Base-by-base conservation (phyloP, 2,888 invertebrate species). In the Arge pagana region DNA sequence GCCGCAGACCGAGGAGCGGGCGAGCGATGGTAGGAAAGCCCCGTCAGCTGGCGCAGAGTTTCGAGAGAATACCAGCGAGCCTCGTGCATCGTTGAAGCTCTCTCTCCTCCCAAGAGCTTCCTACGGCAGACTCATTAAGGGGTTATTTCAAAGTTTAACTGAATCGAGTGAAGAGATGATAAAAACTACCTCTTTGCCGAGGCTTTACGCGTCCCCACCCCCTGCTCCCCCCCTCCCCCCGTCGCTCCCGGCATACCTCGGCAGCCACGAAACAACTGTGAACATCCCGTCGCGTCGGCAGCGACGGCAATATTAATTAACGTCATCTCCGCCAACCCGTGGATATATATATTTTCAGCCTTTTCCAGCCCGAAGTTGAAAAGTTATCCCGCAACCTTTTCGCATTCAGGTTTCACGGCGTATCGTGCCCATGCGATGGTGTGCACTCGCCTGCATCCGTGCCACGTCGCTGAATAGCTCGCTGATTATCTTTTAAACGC, bases 81-180 rank as follows among this genome's bases (percentile, higher is more conserved):
- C n/a, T n/a, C n/a, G n/a, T n/a, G n/a, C n/a, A n/a, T n/a, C n/a
- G n/a, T n/a, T n/a, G n/a, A n/a, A n/a, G n/a, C n/a, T n/a, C n/a
- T n/a, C n/a, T n/a, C n/a, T n/a, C n/a, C 58, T 62, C 63, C 64
- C 56, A 59, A 55, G 56, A 59, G 61, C 56, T 56, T 65, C 4
- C 41, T 62, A 66, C 63, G 64, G 65, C 65, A 63, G 67, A 65
- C 67, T 71, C 67, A 71, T 71, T 70, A 69, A 69, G 66, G 66
- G 67, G 68, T 70, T 71, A 70, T 71, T 71, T 70, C 62, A 68
- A 70, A 71, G 67, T 68, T 69, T 69, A 70, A 70, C 65, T 64
- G 67, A 66, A 70, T 71, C 61, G 62, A 66, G 67, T 59, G 58
- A 61, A 63, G 63, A 61, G 61, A 48, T 40, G 41, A 52, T 42